A percentile compares a stretch with the other conserved stretches of the same genome.
Evolutionary conservation across 2,113 vertebrate species (phyloP).

Genomic region (Cryptotis parvus): DNA sequence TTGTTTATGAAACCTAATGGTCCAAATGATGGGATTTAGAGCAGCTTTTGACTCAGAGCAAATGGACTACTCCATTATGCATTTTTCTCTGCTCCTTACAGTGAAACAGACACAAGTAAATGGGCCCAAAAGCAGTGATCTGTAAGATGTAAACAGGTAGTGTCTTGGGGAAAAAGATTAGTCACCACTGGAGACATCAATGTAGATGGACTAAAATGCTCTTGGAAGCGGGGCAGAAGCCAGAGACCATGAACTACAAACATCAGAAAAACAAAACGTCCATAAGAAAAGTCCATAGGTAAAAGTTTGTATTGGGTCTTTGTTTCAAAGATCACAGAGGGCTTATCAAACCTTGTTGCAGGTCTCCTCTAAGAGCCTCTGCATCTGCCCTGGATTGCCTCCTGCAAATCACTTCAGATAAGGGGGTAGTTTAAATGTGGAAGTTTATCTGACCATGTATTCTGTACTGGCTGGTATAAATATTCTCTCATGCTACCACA

Average conservation of each 20-base stretch:
- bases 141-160: constrained; percentile 42
- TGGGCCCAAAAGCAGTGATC: background rate
- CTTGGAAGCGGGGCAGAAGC: background rate
- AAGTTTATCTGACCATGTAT: too few species aligned
- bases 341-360: too few species aligned
- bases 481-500: too few species aligned
- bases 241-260: background rate
- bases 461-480: too few species aligned
- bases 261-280: too few species aligned
- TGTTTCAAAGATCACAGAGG: constrained; percentile 5
- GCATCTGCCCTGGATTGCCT: too few species aligned
- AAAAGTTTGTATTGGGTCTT: background rate
- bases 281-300: constrained; percentile 14
- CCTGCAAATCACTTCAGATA: too few species aligned
- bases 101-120: constrained; percentile 28
- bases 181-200: constrained; percentile 30
- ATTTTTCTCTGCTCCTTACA: constrained; percentile 32
- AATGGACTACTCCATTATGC: constrained; percentile 38
- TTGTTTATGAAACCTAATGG: constrained; percentile 13
- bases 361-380: too few species aligned
- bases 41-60: background rate
- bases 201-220: constrained; percentile 31
- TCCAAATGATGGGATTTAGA: background rate
- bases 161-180: constrained; percentile 9
- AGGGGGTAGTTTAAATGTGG: too few species aligned